These are phyloP conservation scores for Amorpha juglandis DNA, from an alignment of 2,888 invertebrate genomes.

Conservation along the genomic window DNA sequence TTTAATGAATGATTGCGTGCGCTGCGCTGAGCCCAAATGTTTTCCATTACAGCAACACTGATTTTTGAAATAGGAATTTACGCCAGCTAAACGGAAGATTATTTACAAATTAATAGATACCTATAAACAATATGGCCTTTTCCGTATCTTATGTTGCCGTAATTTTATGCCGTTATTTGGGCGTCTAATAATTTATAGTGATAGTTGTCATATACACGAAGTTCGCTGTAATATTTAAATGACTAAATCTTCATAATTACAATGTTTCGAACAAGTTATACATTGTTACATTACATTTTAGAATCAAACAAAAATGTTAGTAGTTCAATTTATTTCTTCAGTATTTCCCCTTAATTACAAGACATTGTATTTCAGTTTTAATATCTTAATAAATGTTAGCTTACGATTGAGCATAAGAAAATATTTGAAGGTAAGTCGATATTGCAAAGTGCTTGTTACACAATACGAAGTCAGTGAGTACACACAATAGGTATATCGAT, in stretches of 20 bases:
- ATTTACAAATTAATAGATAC: too few species aligned
- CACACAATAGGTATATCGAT: conserved; percentile 41
- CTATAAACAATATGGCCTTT: too few species aligned
- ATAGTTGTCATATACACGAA: background rate
- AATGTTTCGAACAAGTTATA: background rate
- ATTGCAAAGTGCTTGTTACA: conserved; percentile 58
- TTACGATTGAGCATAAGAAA: conserved; percentile 55
- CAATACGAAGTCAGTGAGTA: conserved; percentile 49
- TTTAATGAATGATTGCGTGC: conserved; percentile 19
- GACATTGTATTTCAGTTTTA: conserved; percentile 20
- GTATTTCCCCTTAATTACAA: conserved; percentile 6
- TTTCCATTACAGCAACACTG: background rate
- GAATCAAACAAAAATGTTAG: background rate
- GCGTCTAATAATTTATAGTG: too few species aligned
- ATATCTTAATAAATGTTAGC: conserved; percentile 32
- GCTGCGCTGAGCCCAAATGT: background rate
- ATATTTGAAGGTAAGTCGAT: conserved; percentile 51
- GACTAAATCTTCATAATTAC: background rate
- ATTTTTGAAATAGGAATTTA: background rate
- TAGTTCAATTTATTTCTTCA: background rate
- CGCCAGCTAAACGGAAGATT: too few species aligned
- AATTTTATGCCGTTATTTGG: too few species aligned
- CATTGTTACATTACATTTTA: background rate
- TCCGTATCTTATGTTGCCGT: too few species aligned
- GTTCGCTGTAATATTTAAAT: background rate